phyloP scores from a whole-genome alignment of 2,113 vertebrate genomes.

The Dunckerocampus dactyliophorus region DNA sequence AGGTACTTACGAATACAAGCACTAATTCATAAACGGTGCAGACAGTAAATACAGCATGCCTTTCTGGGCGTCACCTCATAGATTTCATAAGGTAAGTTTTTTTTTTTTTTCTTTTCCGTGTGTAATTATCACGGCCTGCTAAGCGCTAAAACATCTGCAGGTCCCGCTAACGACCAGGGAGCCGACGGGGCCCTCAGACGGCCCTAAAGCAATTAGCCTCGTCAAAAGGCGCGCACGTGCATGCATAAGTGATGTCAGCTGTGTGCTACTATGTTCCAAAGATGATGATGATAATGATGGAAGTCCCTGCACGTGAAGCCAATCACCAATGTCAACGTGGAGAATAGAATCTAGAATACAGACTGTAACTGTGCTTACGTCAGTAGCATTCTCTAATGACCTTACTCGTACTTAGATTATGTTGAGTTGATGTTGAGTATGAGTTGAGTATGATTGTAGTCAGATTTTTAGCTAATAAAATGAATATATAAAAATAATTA shows the following conservation, averaged over 20 bases:
- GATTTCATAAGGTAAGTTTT: conserved; percentile 48
- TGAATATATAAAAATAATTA: no score
- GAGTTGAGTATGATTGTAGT: no score
- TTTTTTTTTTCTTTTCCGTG: conserved; percentile 18
- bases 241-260: conserved; percentile 39
- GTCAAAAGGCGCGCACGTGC: conserved; percentile 19
- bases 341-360: no score
- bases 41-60: no score
- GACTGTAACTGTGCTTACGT: no score
- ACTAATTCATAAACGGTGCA: not conserved
- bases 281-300: conserved; percentile 25
- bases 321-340: conserved; percentile 19
- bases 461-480: no score
- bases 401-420: no score
- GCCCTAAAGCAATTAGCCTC: conserved; percentile 51
- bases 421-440: no score
- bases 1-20: conserved; percentile 40
- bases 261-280: conserved; percentile 23
- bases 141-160: conserved; percentile 68
- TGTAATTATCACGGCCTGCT: conserved; percentile 11
- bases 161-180: conserved; percentile 60
- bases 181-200: conserved; percentile 46
- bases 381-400: no score
- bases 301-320: conserved; percentile 39
- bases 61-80: conserved; percentile 46